Evolutionary conservation across 2,888 invertebrate species (phyloP).

Genomic region (Carpatolechia fugitivella): DNA sequence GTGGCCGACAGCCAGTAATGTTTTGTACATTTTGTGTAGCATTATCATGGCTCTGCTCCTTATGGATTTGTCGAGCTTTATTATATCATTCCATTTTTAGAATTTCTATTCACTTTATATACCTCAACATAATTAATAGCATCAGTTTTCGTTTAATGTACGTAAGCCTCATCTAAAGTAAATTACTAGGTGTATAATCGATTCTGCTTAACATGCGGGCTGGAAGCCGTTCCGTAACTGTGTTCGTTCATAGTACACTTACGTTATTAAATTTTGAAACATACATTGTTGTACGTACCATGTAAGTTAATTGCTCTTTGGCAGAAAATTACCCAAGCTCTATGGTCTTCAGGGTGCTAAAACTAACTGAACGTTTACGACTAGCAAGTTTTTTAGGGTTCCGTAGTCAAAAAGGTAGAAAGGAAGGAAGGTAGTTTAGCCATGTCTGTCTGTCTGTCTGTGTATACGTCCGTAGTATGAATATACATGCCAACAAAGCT

Average conservation of each 20-base stretch:
- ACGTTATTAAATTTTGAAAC: conserved; percentile 1
- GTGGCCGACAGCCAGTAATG: conserved; percentile 60
- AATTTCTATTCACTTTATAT: conserved; percentile 18
- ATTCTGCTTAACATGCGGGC: background rate
- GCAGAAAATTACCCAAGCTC: background rate
- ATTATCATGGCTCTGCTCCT: conserved; percentile 27
- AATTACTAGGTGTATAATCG: background rate
- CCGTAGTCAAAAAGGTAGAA: too few relatives aligned
- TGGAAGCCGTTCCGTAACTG: background rate
- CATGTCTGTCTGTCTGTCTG: too few relatives aligned
- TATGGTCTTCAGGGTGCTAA: too few relatives aligned
- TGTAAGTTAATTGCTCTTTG: conserved; percentile 1
- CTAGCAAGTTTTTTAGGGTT: too few relatives aligned
- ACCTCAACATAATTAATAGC: background rate
- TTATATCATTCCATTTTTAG: conserved; percentile 21
- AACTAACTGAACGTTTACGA: too few relatives aligned
- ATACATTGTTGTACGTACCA: background rate
- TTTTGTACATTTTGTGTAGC: conserved; percentile 45
- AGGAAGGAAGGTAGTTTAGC: too few relatives aligned
- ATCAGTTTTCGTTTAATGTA: background rate
- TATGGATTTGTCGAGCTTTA: conserved; percentile 40
- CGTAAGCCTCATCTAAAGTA: background rate
- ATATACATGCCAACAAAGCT: too few relatives aligned
- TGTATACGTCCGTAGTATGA: too few relatives aligned
- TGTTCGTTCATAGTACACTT: background rate